Conservation (phyloP, 2,888 invertebrate species). For the Nemoura dubitans region DNA sequence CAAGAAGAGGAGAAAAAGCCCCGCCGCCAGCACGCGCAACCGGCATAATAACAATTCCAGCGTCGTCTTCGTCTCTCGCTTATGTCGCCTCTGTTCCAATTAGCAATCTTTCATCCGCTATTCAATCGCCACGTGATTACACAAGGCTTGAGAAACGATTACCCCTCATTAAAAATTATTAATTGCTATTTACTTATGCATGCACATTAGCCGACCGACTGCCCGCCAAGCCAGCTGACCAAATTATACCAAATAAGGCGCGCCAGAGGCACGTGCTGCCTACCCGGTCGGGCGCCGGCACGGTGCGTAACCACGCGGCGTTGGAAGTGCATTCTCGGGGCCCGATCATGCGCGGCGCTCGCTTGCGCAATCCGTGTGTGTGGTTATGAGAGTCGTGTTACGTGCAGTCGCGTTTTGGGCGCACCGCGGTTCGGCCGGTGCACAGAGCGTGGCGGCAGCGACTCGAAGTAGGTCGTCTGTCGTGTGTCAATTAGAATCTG, state of each 20-base stretch:
- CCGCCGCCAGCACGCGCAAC: too few relatives aligned
- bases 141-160: conserved; percentile 12
- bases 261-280: background rate
- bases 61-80: background rate
- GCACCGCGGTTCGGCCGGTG: background rate
- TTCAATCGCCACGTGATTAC: background rate
- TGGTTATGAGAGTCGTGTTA: background rate
- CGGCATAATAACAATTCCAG: background rate
- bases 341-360: background rate
- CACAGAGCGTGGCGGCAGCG: too few relatives aligned
- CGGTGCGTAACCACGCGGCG: background rate
- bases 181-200: conserved; percentile 4
- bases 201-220: background rate
- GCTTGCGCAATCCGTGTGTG: background rate
- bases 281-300: background rate
- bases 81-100: background rate
- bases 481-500: conserved; percentile 3
- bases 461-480: conserved; percentile 19
- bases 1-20: background rate
- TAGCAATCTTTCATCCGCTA: background rate
- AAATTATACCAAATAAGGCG: background rate
- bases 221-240: background rate
- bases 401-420: background rate
- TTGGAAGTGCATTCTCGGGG: background rate
- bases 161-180: conserved; percentile 3